Conservation (phyloP, 2,888 invertebrate species). For the Ditula angustiorana region DNA sequence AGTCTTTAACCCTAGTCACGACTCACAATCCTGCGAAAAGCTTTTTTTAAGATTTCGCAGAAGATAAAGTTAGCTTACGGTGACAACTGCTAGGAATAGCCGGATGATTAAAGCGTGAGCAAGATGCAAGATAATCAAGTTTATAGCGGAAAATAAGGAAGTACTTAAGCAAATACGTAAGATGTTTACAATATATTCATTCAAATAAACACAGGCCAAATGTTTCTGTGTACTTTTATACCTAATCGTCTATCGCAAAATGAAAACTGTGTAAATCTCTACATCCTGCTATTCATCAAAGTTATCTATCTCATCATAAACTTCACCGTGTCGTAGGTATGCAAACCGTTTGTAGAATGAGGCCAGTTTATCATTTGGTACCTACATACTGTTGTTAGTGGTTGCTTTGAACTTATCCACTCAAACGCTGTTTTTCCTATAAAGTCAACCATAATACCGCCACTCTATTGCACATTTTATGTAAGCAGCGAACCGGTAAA, state of each 20-base stretch:
- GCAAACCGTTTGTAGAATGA: neutral
- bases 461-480: conserved; percentile 7
- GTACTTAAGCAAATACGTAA: neutral
- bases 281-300: neutral
- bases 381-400: neutral
- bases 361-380: neutral
- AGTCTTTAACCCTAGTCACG: conserved; percentile 70
- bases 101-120: conserved; percentile 38
- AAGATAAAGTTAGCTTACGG: conserved; percentile 52
- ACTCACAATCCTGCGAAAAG: conserved; percentile 60
- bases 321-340: neutral
- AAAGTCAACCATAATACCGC: neutral
- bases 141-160: conserved; percentile 8
- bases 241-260: neutral
- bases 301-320: neutral
- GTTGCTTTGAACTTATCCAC: neutral
- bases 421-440: no score
- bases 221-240: neutral
- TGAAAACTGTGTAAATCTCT: neutral
- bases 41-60: conserved; percentile 59
- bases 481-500: conserved; percentile 26
- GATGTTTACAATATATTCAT: neutral
- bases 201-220: neutral
- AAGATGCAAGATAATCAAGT: conserved; percentile 27
- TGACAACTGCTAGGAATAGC: conserved; percentile 47